Percentiles rank a stretch among this genome's conserved stretches.
These are phyloP conservation scores for Gasterosteus nipponicus DNA, from an alignment of 2,113 vertebrate species.

Conservation along the genomic window DNA sequence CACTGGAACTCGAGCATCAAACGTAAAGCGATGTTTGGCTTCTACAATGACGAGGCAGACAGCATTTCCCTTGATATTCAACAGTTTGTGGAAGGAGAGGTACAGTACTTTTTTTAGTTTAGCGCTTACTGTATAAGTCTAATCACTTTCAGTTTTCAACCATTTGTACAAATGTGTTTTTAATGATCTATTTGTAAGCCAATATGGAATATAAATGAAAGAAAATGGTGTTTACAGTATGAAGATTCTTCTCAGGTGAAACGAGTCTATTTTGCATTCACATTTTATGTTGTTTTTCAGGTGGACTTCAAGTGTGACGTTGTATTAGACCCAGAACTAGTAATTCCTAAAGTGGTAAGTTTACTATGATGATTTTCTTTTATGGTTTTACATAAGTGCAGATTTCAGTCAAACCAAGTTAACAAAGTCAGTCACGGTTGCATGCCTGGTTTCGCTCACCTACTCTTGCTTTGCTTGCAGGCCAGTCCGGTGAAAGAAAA, in stretches of 20 bases:
- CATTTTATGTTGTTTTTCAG: conserved; percentile 52
- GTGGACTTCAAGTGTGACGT: conserved; percentile 76
- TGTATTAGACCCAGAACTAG: conserved; percentile 72
- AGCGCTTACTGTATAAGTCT: not conserved
- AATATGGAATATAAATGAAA: not conserved
- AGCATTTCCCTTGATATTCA: conserved; percentile 70
- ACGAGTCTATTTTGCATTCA: not conserved
- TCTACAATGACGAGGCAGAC: conserved; percentile 79
- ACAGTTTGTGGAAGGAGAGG: conserved; percentile 84
- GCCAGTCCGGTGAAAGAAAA: conserved; percentile 6
- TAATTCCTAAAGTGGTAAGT: conserved; percentile 60
- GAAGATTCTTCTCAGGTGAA: not conserved
- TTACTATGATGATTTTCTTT: not conserved
- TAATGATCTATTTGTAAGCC: not conserved
- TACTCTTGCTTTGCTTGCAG: conserved; percentile 38
- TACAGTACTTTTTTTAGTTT: not conserved
- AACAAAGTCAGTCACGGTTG: not conserved
- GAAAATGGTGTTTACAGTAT: not conserved
- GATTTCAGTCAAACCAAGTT: not conserved
- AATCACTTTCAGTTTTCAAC: not conserved
- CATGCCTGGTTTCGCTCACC: not conserved
- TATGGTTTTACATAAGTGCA: not conserved
- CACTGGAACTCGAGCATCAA: conserved; percentile 92
- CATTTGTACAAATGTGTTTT: not conserved
- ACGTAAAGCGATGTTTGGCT: conserved; percentile 85